Percentiles rank a stretch among this genome's conserved stretches.
Evolutionary conservation across 2,797 vertebrate genomes (phyloP).

Genomic region (Ceryle rudis): DNA sequence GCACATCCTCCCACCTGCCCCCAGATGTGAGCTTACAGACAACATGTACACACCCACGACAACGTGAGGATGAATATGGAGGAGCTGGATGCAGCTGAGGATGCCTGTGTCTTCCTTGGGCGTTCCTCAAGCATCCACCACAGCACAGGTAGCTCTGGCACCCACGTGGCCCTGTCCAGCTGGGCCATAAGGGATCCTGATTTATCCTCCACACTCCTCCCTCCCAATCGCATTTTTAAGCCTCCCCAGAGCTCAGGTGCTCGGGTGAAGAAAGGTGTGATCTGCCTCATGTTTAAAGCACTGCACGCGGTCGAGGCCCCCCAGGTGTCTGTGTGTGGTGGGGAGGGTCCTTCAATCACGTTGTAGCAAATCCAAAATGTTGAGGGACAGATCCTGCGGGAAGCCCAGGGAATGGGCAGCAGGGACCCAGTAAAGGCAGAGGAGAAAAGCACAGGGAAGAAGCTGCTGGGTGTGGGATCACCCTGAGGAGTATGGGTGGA

Average conservation of each 20-base stretch:
- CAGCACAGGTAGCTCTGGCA: background rate
- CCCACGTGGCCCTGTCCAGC: accelerated
- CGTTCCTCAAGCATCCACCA: background rate
- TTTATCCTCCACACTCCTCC: background rate
- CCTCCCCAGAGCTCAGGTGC: background rate
- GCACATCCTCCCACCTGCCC: background rate
- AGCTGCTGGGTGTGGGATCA: background rate
- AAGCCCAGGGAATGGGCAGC: background rate
- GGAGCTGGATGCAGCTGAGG: background rate
- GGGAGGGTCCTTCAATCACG: accelerated
- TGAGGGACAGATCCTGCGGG: background rate
- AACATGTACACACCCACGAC: background rate
- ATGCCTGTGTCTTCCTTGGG: background rate
- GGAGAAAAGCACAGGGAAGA: background rate
- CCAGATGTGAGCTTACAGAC: background rate
- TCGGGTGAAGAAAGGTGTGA: background rate
- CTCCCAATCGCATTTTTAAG: background rate
- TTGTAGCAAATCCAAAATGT: background rate
- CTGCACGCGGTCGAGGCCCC: accelerated
- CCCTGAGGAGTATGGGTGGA: accelerated
- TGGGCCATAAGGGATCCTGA: background rate
- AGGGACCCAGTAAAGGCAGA: accelerated
- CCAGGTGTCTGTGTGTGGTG: accelerated
- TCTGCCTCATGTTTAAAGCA: background rate
- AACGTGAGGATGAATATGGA: background rate